Conservation (phyloP, 2,797 vertebrate species). For the Falco biarmicus region DNA sequence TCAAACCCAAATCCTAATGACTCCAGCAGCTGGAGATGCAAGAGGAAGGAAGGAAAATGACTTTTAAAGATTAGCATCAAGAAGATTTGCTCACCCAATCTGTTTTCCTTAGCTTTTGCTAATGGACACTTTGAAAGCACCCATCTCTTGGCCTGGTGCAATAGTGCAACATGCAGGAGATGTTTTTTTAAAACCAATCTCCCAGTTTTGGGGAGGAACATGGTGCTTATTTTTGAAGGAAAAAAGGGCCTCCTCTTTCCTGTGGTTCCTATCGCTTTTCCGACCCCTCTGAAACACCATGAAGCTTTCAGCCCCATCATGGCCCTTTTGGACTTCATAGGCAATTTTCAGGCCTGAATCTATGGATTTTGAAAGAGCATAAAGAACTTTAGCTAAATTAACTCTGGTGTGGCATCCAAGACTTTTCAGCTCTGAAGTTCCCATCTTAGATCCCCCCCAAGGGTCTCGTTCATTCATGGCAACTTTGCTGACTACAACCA, state of each 20-base stretch:
- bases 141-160: no score
- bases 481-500: constrained; percentile 44
- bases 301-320: neutral
- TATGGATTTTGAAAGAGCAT: neutral
- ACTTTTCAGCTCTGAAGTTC: neutral
- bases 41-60: neutral
- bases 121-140: no score
- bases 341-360: neutral
- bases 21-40: neutral
- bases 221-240: neutral
- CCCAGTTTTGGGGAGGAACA: neutral
- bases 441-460: neutral
- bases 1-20: neutral
- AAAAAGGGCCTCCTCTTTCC: neutral
- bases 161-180: neutral
- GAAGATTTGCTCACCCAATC: neutral
- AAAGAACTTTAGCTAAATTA: neutral
- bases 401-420: rapidly evolving
- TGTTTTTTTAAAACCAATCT: neutral
- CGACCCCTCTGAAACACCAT: rapidly evolving
- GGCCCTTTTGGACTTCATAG: neutral
- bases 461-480: rapidly evolving
- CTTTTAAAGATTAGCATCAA: neutral
- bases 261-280: neutral
- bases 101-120: neutral